Percentiles rank a stretch among this genome's conserved stretches.
phyloP scores from a whole-genome alignment of 2,888 invertebrate species.

The Notocelia uddmanniana region DNA sequence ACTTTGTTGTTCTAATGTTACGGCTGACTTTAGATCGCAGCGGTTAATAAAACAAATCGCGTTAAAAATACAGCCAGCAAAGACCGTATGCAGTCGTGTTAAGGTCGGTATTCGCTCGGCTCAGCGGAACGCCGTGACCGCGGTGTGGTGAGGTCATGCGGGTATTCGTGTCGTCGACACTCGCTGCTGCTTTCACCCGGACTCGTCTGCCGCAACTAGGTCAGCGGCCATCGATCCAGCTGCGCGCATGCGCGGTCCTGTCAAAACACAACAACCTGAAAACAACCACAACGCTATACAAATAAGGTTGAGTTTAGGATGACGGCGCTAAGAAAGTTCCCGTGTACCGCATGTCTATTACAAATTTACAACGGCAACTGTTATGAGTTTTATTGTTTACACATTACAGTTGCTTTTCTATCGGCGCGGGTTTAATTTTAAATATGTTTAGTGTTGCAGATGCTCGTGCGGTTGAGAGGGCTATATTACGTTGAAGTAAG shows the following conservation, averaged over 20 bases:
- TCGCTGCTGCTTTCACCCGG: constrained; percentile 46
- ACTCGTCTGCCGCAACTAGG: constrained; percentile 68
- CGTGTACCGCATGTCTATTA: constrained; percentile 57
- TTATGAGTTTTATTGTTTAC: constrained; percentile 46
- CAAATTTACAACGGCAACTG: constrained; percentile 31
- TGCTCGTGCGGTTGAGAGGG: constrained; percentile 35
- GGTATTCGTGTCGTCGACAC: constrained; percentile 41
- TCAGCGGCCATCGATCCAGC: constrained; percentile 76
- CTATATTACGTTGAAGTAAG: constrained; percentile 38
- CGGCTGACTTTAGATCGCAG: not conserved
- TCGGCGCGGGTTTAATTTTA: constrained; percentile 33
- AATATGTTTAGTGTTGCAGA: constrained; percentile 30
- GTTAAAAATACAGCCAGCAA: not conserved
- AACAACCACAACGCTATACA: constrained; percentile 49
- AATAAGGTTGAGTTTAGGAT: constrained; percentile 49
- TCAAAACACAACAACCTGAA: constrained; percentile 46
- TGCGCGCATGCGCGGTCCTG: constrained; percentile 69
- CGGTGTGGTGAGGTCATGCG: constrained; percentile 30
- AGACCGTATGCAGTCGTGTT: not conserved
- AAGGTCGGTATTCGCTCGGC: constrained; percentile 1
- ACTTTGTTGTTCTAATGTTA: not conserved
- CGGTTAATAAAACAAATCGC: not conserved
- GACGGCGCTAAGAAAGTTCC: constrained; percentile 16
- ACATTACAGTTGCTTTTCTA: constrained; percentile 46
- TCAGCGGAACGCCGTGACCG: constrained; percentile 13